Percentiles rank a stretch among this genome's conserved stretches.
Conservation (phyloP, 2,113 vertebrate species). For the Aix galericulata region DNA sequence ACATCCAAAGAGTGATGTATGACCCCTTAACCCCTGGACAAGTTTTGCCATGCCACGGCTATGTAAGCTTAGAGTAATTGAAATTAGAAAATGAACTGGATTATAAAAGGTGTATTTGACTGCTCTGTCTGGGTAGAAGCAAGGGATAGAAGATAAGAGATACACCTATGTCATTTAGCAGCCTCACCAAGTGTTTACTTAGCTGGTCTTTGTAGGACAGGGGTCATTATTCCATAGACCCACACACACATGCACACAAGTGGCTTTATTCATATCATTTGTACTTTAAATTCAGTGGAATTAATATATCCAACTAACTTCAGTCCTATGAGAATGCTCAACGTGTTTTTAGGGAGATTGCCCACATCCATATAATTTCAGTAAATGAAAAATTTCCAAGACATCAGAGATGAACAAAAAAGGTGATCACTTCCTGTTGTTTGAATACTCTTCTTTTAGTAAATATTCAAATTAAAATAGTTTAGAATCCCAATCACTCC, state of each 20-base stretch:
- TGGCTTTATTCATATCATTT: background rate
- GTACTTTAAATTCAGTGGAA: background rate
- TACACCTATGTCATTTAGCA: background rate
- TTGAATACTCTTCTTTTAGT: background rate
- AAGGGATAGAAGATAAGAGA: background rate
- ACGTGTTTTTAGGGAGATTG: background rate
- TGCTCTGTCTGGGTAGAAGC: background rate
- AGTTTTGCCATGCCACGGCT: background rate
- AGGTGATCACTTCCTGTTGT: background rate
- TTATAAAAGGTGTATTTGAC: background rate
- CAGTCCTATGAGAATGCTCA: accelerated
- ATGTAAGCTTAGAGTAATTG: background rate
- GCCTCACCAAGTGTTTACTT: background rate
- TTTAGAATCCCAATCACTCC: background rate
- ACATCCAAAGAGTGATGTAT: background rate
- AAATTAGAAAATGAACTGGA: background rate
- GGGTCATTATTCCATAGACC: background rate
- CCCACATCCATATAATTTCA: background rate
- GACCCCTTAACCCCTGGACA: background rate
- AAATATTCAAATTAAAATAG: background rate
- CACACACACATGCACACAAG: background rate
- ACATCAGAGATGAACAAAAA: background rate
- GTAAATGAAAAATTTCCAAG: background rate
- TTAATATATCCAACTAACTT: background rate
- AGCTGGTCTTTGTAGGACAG: background rate